A percentile compares a stretch with the other conserved stretches of the same genome.
These are phyloP conservation scores for Acanthacorydalis orientalis DNA, from an alignment of 2,888 invertebrate genomes.

Conservation along the genomic window DNA sequence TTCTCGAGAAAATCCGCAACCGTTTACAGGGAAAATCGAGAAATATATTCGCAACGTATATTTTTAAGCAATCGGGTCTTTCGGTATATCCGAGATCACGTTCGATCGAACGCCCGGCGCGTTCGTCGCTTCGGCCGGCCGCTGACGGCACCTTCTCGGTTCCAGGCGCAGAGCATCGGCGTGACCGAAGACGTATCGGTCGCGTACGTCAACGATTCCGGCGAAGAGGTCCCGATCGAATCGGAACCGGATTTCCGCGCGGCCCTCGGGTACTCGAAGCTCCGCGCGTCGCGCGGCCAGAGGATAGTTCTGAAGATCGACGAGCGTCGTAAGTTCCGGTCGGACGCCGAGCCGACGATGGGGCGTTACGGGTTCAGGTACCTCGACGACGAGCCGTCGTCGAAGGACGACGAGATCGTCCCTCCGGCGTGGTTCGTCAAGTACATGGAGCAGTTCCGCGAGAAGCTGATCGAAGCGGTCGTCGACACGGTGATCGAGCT, in stretches of 20 bases:
- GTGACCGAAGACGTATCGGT: constrained; percentile 23
- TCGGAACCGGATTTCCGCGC: constrained; percentile 24
- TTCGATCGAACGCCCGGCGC: too few species aligned
- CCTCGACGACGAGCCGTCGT: not conserved
- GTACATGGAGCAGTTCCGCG: constrained; percentile 19
- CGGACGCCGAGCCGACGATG: not conserved
- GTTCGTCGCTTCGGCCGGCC: too few species aligned
- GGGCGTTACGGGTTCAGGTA: not conserved
- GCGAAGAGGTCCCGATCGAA: constrained; percentile 25
- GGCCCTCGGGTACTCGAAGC: constrained; percentile 23
- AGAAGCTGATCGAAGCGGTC: too few species aligned
- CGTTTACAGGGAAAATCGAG: too few species aligned
- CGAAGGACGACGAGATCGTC: constrained; percentile 7
- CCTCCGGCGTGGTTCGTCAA: constrained; percentile 23
- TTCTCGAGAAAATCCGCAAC: too few species aligned
- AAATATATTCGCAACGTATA: too few species aligned
- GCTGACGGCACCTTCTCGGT: too few species aligned
- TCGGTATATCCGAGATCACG: too few species aligned
- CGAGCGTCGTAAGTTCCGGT: constrained; percentile 5
- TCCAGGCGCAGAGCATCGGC: constrained; percentile 27
- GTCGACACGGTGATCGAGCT: too few species aligned
- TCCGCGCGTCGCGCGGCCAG: constrained; percentile 22
- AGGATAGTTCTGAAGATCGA: constrained; percentile 23
- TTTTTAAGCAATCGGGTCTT: too few species aligned
- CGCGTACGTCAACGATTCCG: constrained; percentile 25